Base-by-base conservation (phyloP, 2,797 vertebrate genomes). In the Semaprochilodus insignis region DNA sequence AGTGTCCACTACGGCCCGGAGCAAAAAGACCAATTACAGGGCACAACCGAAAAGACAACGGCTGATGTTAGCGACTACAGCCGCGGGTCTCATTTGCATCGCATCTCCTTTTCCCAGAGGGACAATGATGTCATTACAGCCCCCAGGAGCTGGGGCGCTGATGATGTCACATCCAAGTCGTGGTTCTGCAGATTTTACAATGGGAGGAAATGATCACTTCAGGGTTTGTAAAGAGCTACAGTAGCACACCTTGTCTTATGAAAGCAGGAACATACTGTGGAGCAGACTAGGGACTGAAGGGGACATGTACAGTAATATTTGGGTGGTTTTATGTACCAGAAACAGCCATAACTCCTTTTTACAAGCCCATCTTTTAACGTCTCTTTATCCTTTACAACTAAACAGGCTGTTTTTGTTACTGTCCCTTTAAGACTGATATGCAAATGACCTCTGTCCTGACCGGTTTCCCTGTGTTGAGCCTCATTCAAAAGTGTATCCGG, bases 131-230 rank as follows among this genome's bases (percentile, higher is more conserved):
- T 77, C 74, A 81, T 17, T 66, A 31, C n/a, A 54, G 27, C 13
- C n/a, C 14, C 54, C n/a, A 40, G 19, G 15, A 55, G 44, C 36
- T 51, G 17, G 36, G 40, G 25, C 14, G 52, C 23, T 60, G 27
- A 81, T 85, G 74, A 69, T 21, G 80, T 80, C 77, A 80, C 40
- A 27, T 44, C 23, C 55, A 31, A n/a, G 19, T 70, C 17, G 2
- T 14, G 40, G 36, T 25, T 70, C 67, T 11, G 59, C 59, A 23
- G 59, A 60, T 60, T 25, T 60, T 10, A 60, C 23, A 70, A 48
- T 70, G 1, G 21, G 14, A 70, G 36, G 40, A 70, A 70, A 70
- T 8, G 15, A 70, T 44, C 66, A n/a, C 23, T 44, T 13, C 44
- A 48, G 44, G 44, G 44, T 48, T 40, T 67, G 34, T 63, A 6